Percentiles rank a stretch among this genome's conserved stretches.
Evolutionary conservation across 2,888 invertebrate species (phyloP).

Genomic region (Uropetala carovei): DNA sequence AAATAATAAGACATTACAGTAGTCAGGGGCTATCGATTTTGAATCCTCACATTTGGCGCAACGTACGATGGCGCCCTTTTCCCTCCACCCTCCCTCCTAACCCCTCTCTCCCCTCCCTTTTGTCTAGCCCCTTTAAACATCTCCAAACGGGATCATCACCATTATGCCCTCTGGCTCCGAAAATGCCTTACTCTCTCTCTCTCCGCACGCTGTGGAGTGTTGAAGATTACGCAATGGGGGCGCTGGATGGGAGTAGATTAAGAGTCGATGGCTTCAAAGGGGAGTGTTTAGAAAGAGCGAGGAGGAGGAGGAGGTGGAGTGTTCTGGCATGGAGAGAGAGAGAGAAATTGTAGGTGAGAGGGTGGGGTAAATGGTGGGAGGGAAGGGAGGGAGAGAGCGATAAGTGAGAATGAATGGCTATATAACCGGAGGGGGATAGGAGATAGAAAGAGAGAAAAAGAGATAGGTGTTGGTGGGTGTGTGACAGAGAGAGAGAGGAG

Average conservation of each 20-base stretch:
- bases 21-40: neutral
- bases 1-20: too few relatives aligned
- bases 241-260: slow-evolving; percentile 28
- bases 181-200: neutral
- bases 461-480: too few relatives aligned
- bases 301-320: neutral
- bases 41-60: neutral
- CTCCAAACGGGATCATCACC: slow-evolving; percentile 10
- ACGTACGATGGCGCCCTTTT: neutral
- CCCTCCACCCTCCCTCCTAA: neutral
- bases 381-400: neutral
- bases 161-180: neutral
- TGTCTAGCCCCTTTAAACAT: neutral
- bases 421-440: neutral
- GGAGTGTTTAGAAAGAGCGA: neutral
- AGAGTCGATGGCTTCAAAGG: slow-evolving; percentile 24
- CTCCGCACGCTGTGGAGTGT: neutral
- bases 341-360: neutral
- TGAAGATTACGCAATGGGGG: slow-evolving; percentile 32
- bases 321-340: neutral
- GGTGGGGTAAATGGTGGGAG: neutral
- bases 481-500: neutral
- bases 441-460: neutral
- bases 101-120: neutral
- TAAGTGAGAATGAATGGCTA: too few relatives aligned